Evolutionary conservation across 2,113 vertebrate species (phyloP).

Genomic region (Prolemur simus): DNA sequence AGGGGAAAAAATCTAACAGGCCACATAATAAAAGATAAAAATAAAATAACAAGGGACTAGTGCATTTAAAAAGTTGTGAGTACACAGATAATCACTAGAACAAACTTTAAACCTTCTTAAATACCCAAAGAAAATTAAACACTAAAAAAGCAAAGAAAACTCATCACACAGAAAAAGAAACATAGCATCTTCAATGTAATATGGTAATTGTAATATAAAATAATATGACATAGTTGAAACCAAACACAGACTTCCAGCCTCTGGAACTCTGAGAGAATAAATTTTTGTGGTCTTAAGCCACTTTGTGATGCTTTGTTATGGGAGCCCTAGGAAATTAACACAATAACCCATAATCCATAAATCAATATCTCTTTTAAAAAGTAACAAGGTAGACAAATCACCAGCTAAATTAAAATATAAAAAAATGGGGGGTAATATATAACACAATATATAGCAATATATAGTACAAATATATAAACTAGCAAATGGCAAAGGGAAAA

Average conservation of each 20-base stretch:
- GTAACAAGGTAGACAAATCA: neutral
- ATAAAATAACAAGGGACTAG: neutral
- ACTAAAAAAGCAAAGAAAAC: neutral
- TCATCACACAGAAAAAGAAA: neutral
- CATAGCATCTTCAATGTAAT: neutral
- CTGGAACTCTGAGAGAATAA: neutral
- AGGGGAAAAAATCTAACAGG: too few species aligned
- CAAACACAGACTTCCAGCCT: neutral
- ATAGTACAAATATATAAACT: neutral
- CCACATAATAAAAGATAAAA: too few species aligned
- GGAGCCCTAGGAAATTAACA: neutral
- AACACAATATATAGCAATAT: too few species aligned
- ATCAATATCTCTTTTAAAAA: neutral
- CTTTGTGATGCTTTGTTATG: neutral
- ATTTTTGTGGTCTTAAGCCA: too few species aligned
- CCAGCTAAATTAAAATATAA: neutral
- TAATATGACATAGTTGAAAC: neutral
- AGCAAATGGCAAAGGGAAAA: neutral
- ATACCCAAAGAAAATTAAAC: neutral
- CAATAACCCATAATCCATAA: neutral
- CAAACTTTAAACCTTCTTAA: neutral
- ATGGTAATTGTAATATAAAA: neutral
- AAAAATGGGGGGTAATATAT: neutral
- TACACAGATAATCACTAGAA: neutral
- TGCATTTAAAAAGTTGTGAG: neutral